phyloP scores from a whole-genome alignment of 2,113 vertebrate species.

The Oncorhynchus mykiss region DNA sequence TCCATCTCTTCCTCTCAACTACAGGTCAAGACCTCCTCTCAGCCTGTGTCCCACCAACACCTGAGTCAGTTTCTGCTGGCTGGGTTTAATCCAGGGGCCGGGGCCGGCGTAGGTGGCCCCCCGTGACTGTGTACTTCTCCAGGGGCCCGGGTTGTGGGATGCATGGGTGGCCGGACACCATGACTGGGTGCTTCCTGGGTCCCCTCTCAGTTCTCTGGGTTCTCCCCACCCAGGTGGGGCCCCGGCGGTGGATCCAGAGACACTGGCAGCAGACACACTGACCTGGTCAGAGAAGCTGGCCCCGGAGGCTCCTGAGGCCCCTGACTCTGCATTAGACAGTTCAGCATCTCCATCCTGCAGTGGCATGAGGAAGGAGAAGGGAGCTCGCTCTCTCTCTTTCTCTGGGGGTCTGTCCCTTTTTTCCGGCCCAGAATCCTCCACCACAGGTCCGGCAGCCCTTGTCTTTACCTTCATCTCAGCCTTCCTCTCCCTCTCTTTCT shows the following conservation, averaged over 20 bases:
- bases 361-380: constrained; percentile 71
- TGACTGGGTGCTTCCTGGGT: not conserved
- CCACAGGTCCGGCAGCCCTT: not conserved
- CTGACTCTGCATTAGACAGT: constrained; percentile 46
- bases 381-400: constrained; percentile 27
- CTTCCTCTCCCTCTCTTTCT: no score
- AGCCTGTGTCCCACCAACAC: constrained; percentile 33
- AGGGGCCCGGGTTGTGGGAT: not conserved
- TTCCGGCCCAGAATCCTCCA: no score
- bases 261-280: constrained; percentile 68
- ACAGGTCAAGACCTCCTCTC: not conserved
- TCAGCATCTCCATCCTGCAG: constrained; percentile 23
- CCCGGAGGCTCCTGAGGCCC: constrained; percentile 38
- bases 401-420: not conserved
- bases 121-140: not conserved
- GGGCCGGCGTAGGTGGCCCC: constrained; percentile 36
- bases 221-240: not conserved
- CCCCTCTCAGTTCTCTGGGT: constrained; percentile 24
- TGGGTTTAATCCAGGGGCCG: constrained; percentile 73
- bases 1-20: not conserved
- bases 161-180: constrained; percentile 14
- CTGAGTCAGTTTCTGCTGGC: constrained; percentile 56
- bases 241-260: constrained; percentile 59
- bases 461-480: not conserved
- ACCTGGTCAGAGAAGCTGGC: constrained; percentile 59